phyloP scores from a whole-genome alignment of 2,797 vertebrate species.

The Rhyacichthys aspro region DNA sequence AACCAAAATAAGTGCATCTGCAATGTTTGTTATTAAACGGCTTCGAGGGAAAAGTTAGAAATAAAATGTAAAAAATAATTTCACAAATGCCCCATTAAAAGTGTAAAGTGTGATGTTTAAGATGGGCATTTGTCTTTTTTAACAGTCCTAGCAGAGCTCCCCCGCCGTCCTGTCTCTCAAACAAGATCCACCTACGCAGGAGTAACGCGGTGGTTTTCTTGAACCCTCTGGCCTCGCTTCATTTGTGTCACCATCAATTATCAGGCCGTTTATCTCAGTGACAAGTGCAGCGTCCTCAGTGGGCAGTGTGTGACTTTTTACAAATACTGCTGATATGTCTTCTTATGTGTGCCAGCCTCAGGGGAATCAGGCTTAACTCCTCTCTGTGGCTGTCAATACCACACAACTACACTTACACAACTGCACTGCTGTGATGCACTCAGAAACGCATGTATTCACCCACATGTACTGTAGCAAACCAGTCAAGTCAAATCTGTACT shows the following conservation, averaged over 20 bases:
- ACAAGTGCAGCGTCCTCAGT: slow-evolving; percentile 45
- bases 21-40: too few species aligned
- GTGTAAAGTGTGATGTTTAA: too few species aligned
- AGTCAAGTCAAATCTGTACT: too few species aligned
- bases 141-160: slow-evolving; percentile 13
- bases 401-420: background rate
- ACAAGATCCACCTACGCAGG: slow-evolving; percentile 7
- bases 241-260: slow-evolving; percentile 53
- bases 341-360: slow-evolving; percentile 35
- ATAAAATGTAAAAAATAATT: too few species aligned
- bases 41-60: too few species aligned
- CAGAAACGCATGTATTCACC: too few species aligned
- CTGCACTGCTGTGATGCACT: background rate
- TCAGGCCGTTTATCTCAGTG: slow-evolving; percentile 55
- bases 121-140: too few species aligned
- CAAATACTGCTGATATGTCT: slow-evolving; percentile 72
- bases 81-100: too few species aligned
- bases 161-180: slow-evolving; percentile 23
- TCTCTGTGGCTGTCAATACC: slow-evolving; percentile 43
- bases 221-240: slow-evolving; percentile 33
- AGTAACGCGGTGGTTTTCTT: slow-evolving; percentile 36
- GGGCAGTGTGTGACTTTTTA: slow-evolving; percentile 66
- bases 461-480: too few species aligned
- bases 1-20: too few species aligned
- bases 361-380: slow-evolving; percentile 51